Evolutionary conservation across 1,140 invertebrate genomes (phyloP).

Genomic region (Teleopsis dalmanni): DNA sequence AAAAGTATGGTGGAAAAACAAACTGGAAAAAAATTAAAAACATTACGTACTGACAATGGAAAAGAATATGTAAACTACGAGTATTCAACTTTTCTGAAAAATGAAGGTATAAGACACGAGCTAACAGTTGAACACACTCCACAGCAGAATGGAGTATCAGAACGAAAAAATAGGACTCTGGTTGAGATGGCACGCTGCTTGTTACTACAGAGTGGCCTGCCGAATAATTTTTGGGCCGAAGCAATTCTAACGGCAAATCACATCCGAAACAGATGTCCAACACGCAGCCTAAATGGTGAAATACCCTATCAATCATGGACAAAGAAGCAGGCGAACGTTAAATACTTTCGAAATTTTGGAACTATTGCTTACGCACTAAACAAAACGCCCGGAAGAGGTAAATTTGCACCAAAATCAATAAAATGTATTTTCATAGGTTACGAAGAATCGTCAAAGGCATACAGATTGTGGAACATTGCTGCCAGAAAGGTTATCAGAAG

Average conservation of each 20-base stretch:
- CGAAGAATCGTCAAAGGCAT: not conserved
- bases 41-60: conserved; percentile 40
- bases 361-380: not conserved
- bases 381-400: conserved; percentile 5
- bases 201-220: conserved; percentile 22
- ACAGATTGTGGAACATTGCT: conserved; percentile 1
- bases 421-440: conserved; percentile 9
- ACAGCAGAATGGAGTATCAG: conserved; percentile 42
- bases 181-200: conserved; percentile 21
- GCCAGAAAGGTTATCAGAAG: not conserved
- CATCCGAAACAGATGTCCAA: conserved; percentile 17
- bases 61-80: conserved; percentile 32
- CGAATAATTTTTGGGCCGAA: conserved; percentile 20
- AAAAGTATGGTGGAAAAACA: conserved; percentile 14
- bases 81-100: conserved; percentile 19
- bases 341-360: conserved; percentile 34
- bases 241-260: conserved; percentile 18
- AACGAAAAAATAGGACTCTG: conserved; percentile 22
- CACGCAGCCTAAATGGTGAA: conserved; percentile 7
- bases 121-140: conserved; percentile 37
- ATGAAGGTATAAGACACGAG: conserved; percentile 36
- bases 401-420: conserved; percentile 11
- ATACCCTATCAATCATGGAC: conserved; percentile 37
- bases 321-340: conserved; percentile 27
- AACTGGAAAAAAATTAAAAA: conserved; percentile 29